Base-by-base conservation (phyloP, 2,113 vertebrate species). In the Acanthochromis polyacanthus region DNA sequence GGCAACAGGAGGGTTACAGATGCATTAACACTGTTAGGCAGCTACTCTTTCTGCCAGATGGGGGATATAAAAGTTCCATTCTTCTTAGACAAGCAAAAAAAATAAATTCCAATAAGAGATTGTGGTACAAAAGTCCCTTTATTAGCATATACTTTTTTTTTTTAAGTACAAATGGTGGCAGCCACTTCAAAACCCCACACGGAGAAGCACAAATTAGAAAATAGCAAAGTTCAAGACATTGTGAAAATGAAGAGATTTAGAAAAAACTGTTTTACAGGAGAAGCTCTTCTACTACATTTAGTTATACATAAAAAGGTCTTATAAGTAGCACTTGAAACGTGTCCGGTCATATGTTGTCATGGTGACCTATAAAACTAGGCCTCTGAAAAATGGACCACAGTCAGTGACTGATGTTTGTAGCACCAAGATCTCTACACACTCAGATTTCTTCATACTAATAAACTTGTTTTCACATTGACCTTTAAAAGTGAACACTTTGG, bases 121-220 rank as follows among this genome's bases (percentile, higher is more conserved):
- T 85, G 74, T 82, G 80, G 76, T 84, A 88, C 75, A 85, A 82
- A 89, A 82, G 70, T 88, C 71, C 74, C 81, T 93, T 94, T 92
- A 93, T 93, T 93, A 69, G 46, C 56, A 85, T 84, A 81, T 81
- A 80, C 59, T 66, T 66, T 46, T 78, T 71, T 23, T 10, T 76
- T 73, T 68, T 7, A n/a, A 81, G 73, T 92, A 93, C 69, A 92
- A 91, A 94, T 79, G 9, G 80, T 87, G 74, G 80, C 63, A 65
- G 64, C 64, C 48, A 55, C 90, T 89, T 63, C 58, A 81, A 76
- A 67, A 57, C 36, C 57, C 2, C 71, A 80, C 80, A 79, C 52
- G 64, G 61, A 75, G 43, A 48, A 76, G 56, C 70, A 72, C 68
- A 81, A 22, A 71, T 81, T 81, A 46, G 58, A 81, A 89, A 88